Evolutionary conservation across 2,113 vertebrate species (phyloP).

Genomic region (Hirundichthys speculiger): DNA sequence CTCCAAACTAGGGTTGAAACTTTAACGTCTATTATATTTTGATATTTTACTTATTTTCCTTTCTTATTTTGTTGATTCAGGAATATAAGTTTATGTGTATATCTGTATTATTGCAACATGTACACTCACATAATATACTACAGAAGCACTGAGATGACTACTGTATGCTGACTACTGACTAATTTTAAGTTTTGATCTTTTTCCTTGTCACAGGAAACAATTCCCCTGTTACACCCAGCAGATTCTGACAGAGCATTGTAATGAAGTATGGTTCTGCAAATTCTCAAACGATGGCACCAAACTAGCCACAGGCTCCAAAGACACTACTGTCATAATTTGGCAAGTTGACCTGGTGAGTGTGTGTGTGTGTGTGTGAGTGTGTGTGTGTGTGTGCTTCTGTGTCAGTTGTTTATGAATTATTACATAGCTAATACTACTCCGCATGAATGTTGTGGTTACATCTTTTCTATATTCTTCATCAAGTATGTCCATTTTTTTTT

Average conservation of each 20-base stretch:
- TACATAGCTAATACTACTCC: too few species aligned
- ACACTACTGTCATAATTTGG: conserved; percentile 99
- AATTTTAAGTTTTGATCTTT: conserved; percentile 4
- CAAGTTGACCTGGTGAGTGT: conserved; percentile 96
- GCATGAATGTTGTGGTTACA: too few species aligned
- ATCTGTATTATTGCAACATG: neutral
- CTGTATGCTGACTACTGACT: neutral
- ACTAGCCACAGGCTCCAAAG: conserved; percentile 98
- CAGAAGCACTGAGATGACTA: neutral
- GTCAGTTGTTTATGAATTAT: too few species aligned
- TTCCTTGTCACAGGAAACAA: conserved; percentile 87
- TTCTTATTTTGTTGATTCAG: too few species aligned
- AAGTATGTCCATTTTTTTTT: too few species aligned
- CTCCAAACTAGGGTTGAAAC: too few species aligned
- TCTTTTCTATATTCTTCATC: too few species aligned
- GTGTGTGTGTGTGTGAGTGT: too few species aligned
- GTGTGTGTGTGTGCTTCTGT: too few species aligned
- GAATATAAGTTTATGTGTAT: neutral
- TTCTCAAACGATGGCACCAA: conserved; percentile 99
- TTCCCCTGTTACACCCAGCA: conserved; percentile 99
- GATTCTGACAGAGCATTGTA: conserved; percentile 98
- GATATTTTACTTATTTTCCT: too few species aligned
- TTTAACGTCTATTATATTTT: too few species aligned
- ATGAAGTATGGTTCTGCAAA: conserved; percentile 99
- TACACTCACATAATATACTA: neutral